Base-by-base conservation (phyloP, 2,113 vertebrate genomes). In the Rhinichthys klamathensis region DNA sequence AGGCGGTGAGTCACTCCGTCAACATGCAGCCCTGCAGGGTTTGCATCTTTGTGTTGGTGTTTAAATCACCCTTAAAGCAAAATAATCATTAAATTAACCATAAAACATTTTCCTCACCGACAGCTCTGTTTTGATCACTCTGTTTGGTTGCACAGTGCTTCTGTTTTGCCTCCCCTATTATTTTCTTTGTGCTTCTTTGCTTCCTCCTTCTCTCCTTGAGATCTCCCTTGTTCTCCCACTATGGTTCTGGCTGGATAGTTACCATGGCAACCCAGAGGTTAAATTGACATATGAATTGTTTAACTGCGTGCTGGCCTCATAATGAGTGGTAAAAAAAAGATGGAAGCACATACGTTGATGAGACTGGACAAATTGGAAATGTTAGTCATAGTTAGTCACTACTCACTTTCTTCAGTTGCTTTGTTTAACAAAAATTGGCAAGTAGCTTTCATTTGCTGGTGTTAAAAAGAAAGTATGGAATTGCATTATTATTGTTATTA, bases 211-310 rank as follows among this genome's bases (percentile, higher is more conserved):
- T 38, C 58, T 63, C 38, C 46, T 63, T 56, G 10, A 73, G 41
- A n/a, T 78, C 54, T 56, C 81, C 30, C 23, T 61, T 54, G 54
- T 38, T 81, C 83, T 69, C 89, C 91, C 92, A 91, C 89, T 91
- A 89, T 91, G 91, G 83, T 91, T 89, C 90, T 89, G 87, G 87
- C 91, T 91, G 84, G 90, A 92, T 92, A 92, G 94, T 95, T 94
- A 91, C 94, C 93, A 95, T 95, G 92, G 95, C 90, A 94, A 95
- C 95, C 74, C 85, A 72, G 82, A 90, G 92, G 86, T 86, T 84
- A 93, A 93, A 89, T 90, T 85, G 89, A 92, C 88, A 91, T 93
- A 92, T 93, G 91, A 93, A 93, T 93, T 94, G 91, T 92, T 90
- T 90, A 92, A 75, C 85, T 82, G 84, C 89, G 81, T 84, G 82